Percentiles rank a stretch among this genome's conserved stretches.
Conservation (phyloP, 2,113 vertebrate species). For the Tachycineta bicolor region DNA sequence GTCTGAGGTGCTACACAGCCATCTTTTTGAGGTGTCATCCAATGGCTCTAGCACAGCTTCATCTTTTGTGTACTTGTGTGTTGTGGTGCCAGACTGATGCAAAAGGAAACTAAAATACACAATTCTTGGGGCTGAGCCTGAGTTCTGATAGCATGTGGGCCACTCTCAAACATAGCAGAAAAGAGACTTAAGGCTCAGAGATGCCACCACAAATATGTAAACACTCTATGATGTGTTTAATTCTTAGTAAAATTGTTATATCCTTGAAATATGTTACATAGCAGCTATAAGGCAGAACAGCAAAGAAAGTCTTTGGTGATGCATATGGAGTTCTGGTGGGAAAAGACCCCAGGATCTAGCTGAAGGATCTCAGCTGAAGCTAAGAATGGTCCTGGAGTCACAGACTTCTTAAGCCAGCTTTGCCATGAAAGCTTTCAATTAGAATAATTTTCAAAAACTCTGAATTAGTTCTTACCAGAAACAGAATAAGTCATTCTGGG, state of each 20-base stretch:
- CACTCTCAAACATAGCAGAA: neutral
- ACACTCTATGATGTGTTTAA: neutral
- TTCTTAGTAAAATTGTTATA: neutral
- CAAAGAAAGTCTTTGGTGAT: neutral
- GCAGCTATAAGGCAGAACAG: neutral
- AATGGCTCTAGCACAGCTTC: neutral
- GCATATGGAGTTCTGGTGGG: neutral
- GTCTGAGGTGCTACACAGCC: neutral
- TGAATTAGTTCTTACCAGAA: neutral
- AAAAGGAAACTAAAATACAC: neutral
- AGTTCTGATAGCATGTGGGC: neutral
- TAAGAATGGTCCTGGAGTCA: neutral
- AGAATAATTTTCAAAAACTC: neutral
- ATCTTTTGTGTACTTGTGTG: neutral
- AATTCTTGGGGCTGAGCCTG: neutral
- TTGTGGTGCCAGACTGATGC: neutral
- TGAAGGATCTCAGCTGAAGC: neutral
- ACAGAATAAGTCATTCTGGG: neutral
- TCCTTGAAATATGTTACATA: neutral
- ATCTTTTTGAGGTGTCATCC: neutral
- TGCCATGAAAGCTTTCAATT: neutral
- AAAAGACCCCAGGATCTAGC: neutral
- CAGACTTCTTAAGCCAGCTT: slow-evolving; percentile 12
- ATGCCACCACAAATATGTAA: neutral
- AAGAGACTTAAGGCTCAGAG: neutral